These are phyloP conservation scores for Ploceus nigricollis DNA, from an alignment of 2,113 vertebrate species.

Conservation along the genomic window DNA sequence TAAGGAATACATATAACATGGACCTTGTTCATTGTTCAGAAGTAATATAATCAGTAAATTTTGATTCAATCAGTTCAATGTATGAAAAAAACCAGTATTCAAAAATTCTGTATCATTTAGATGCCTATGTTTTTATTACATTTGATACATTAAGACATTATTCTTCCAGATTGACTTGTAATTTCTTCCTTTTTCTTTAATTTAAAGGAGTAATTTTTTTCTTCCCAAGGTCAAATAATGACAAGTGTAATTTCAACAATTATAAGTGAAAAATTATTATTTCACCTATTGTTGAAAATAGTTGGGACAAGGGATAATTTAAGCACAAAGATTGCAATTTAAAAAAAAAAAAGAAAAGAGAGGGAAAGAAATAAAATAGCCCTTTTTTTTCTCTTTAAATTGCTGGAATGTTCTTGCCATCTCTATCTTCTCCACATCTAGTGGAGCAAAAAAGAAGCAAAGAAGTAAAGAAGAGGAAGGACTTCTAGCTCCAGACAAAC, in stretches of 20 bases:
- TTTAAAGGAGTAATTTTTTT: not conserved
- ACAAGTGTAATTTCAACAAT: not conserved
- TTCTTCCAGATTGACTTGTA: not conserved
- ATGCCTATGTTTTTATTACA: not conserved
- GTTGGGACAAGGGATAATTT: not conserved
- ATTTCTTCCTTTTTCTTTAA: not conserved
- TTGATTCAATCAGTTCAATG: not conserved
- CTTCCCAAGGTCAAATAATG: not conserved
- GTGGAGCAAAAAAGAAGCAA: not conserved
- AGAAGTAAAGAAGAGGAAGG: not conserved
- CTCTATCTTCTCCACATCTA: not conserved
- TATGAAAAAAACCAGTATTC: not conserved
- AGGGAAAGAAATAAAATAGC: fast-evolving
- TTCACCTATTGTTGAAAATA: not conserved
- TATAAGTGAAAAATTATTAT: not conserved
- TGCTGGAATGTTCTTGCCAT: not conserved
- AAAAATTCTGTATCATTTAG: not conserved
- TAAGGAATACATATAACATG: not conserved
- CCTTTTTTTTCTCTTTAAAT: not conserved
- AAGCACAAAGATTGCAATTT: not conserved
- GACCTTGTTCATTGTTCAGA: not conserved
- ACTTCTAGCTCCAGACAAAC: not conserved
- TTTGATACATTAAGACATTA: not conserved
- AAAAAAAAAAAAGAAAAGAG: too few relatives aligned
- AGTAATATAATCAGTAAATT: not conserved